These are phyloP conservation scores for Arothron firmamentum DNA, from an alignment of 2,113 vertebrate species.

Conservation along the genomic window DNA sequence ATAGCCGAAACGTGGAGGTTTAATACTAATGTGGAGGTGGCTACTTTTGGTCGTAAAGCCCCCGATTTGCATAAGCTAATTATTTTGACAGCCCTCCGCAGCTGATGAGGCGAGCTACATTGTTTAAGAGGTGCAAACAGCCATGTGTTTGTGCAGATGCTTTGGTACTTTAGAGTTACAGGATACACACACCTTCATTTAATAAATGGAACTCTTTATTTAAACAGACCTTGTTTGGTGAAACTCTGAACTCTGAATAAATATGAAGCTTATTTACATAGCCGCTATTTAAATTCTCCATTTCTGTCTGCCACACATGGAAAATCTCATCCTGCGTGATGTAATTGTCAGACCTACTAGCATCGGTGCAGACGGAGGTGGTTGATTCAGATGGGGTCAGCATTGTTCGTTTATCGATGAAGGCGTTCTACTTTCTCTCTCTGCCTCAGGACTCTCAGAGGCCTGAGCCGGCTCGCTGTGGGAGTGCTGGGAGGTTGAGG, in stretches of 20 bases:
- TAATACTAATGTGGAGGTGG: slow-evolving; percentile 25
- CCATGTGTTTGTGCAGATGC: slow-evolving; percentile 10
- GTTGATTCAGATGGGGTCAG: slow-evolving; percentile 28
- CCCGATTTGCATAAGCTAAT: slow-evolving; percentile 52
- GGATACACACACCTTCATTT: not conserved
- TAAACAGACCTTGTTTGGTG: not conserved
- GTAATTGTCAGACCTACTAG: slow-evolving; percentile 12
- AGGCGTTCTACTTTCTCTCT: slow-evolving; percentile 27
- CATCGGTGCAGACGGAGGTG: slow-evolving; percentile 20
- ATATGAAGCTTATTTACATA: slow-evolving; percentile 1
- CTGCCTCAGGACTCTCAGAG: slow-evolving; percentile 25
- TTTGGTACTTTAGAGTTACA: not conserved
- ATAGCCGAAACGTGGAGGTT: slow-evolving; percentile 33
- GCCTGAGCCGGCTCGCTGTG: slow-evolving; percentile 18
- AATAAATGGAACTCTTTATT: not conserved
- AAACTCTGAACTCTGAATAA: not conserved
- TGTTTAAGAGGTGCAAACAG: slow-evolving; percentile 31
- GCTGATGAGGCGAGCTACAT: slow-evolving; percentile 21
- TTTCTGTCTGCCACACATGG: not conserved
- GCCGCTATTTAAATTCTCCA: slow-evolving; percentile 26
- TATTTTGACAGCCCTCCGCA: slow-evolving; percentile 48
- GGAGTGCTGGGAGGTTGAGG: slow-evolving; percentile 23
- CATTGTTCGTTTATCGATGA: slow-evolving; percentile 29
- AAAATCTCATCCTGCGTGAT: slow-evolving; percentile 11
- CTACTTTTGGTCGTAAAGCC: slow-evolving; percentile 18